Evolutionary conservation across 2,113 vertebrate genomes (phyloP), one percentile per base, ranked within the genome.

Genomic region (Castor canadensis): DNA sequence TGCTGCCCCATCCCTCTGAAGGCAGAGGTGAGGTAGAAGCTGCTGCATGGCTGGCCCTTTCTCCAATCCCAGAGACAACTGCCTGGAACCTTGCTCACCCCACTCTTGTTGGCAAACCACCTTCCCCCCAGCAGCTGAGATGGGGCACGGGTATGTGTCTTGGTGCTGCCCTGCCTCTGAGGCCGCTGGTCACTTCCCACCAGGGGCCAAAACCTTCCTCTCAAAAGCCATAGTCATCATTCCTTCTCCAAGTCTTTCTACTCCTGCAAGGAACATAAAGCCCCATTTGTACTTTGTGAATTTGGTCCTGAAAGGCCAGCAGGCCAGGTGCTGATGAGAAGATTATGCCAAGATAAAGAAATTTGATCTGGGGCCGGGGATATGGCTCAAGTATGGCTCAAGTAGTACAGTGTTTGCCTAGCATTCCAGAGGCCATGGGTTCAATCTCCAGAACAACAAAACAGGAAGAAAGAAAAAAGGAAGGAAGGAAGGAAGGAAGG

Each of bases 1-100:
- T 9, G 38, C 24, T 24, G 43, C 35, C 32, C 6, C 0, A 56
- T n/a, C 54, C 30, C 20, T n/a, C 38, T 0, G 38, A 2, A n/a
- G 49, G 9, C 60, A 43, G 54, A 47, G 38, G 43, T 30, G 4
- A 3, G n/a, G 32, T 49, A 3, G 67, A 38, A 67, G 40, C 9
- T 71, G 35, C 45, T 15, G 28, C 19, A 0, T 0, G 3, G 54
- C 30, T 0, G 15, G 38, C 2, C 22, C 35, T 1, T 22, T 38
- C 28, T 49, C 43, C 28, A 3, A 32, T 10, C 56, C 22, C 43
- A 71, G 88, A 60, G 58, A 24, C 54, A 69, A 32, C 71, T n/a
- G 77, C 69, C 67, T 1, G 4, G 38, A 56, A 54, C 43, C 67
- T 40, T 30, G 12, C 12, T 26, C 5, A 3, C 43, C 28, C n/a